phyloP scores from a whole-genome alignment of 2,113 vertebrate genomes.

The Crotalus helleri region DNA sequence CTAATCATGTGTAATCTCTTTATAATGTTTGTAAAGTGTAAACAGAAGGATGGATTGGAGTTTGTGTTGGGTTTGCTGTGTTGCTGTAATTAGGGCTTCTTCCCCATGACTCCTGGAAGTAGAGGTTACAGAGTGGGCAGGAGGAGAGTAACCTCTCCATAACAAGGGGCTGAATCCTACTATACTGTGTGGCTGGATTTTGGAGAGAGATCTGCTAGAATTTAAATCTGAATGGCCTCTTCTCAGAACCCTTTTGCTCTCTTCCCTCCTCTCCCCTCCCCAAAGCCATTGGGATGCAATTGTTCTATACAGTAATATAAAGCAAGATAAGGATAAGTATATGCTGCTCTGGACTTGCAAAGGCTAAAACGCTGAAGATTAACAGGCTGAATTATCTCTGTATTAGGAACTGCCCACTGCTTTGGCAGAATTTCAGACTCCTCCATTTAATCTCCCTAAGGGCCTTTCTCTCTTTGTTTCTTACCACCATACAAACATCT shows the following conservation, averaged over 20 bases:
- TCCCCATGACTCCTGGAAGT: background rate
- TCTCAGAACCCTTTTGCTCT: too few relatives aligned
- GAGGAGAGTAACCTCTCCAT: background rate
- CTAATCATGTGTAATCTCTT: conserved; percentile 7
- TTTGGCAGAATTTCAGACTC: background rate
- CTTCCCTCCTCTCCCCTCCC: background rate
- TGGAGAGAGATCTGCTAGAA: background rate
- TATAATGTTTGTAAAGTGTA: background rate
- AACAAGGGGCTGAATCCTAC: background rate
- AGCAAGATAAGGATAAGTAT: background rate
- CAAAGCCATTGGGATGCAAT: background rate
- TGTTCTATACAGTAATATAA: background rate
- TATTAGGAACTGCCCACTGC: background rate
- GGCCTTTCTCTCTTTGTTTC: background rate
- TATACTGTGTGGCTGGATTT: background rate
- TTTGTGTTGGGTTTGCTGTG: background rate
- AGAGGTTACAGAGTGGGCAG: too few relatives aligned
- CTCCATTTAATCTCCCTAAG: background rate
- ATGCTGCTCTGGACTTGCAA: background rate
- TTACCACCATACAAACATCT: background rate
- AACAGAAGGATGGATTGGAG: background rate
- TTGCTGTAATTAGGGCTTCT: conserved; percentile 1
- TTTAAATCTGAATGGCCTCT: background rate
- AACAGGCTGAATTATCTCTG: background rate
- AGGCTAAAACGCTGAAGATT: background rate